Base-by-base conservation (phyloP, 1,140 invertebrate genomes). In the Scaptomyza graminum region DNA sequence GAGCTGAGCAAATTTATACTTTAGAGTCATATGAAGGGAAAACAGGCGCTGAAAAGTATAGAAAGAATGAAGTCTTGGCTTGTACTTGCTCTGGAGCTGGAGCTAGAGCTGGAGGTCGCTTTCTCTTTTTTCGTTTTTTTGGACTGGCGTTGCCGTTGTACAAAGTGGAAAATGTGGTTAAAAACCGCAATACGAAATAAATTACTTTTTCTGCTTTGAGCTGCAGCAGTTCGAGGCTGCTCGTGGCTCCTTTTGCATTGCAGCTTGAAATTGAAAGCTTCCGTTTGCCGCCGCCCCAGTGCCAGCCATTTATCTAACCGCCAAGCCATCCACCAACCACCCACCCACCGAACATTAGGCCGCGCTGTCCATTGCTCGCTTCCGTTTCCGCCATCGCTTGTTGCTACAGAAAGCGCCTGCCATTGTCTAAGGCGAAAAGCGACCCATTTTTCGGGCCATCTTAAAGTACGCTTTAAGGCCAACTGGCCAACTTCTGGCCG, bases 151-250 rank as follows among this genome's bases (percentile, higher is more conserved):
- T 87, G 82, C 83, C 66, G 83, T 78, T 83, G 82, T 88, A 87
- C 83, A 88, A 88, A 88, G 83, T 88, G 83, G 83, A 88, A 88
- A 88, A 88, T 88, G 83, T 88, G 83, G 83, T 88, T 89, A 88
- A 88, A 88, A 88, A 88, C 83, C 83, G 83, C 83, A 88, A 89
- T 89, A 88, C 79, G 83, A 88, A 88, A 88, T 88, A 88, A 88
- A 88, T 88, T 88, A 89, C 83, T 88, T 88, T 88, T 88, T 88
- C 83, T 83, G 79, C 84, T 88, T 88, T 87, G 83, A 79, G 79
- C 59, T 79, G 78, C 64, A 73, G 78, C 64, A 73, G 80, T 75
- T 62, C 79, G 64, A 82, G 65, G 44, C 51, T 68, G 70, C 52
- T 57, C 57, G 47, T 16, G 61, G 70, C 59, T 74, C 52, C 61